A percentile compares a stretch with the other conserved stretches of the same genome.
Conservation (phyloP, 1,140 invertebrate genomes). For the Portunus trituberculatus region DNA sequence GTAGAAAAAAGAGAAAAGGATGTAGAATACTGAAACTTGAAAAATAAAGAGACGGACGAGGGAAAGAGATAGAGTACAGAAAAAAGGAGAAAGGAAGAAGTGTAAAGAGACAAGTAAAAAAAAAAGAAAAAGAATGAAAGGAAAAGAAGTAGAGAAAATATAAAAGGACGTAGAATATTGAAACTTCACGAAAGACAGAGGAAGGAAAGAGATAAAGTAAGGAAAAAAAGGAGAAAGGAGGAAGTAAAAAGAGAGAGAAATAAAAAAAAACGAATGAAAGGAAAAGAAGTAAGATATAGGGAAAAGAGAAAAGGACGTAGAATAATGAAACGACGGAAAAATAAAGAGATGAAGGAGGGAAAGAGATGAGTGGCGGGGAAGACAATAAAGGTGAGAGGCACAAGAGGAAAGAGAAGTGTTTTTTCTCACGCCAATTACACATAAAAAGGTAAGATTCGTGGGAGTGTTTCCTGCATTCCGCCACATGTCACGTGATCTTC, state of each 20-base stretch:
- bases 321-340: not conserved
- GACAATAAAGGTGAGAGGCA: not conserved
- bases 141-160: too few species aligned
- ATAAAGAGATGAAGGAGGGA: not conserved
- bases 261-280: too few species aligned
- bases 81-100: too few species aligned
- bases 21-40: too few species aligned
- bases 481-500: too few species aligned
- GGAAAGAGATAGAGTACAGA: too few species aligned
- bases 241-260: too few species aligned
- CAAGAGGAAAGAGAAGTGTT: not conserved
- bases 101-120: too few species aligned
- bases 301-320: not conserved
- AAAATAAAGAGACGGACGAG: too few species aligned
- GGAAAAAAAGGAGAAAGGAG: not conserved
- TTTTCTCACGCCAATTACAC: constrained; percentile 1
- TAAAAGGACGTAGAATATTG: not conserved
- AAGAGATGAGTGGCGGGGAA: not conserved
- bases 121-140: too few species aligned
- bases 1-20: too few species aligned
- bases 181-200: not conserved
- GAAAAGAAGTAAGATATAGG: too few species aligned
- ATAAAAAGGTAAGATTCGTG: not conserved
- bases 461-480: constrained; percentile 8
- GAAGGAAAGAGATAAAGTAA: not conserved